Base-by-base conservation (phyloP, 1,140 invertebrate species). In the Achatina immaculata region DNA sequence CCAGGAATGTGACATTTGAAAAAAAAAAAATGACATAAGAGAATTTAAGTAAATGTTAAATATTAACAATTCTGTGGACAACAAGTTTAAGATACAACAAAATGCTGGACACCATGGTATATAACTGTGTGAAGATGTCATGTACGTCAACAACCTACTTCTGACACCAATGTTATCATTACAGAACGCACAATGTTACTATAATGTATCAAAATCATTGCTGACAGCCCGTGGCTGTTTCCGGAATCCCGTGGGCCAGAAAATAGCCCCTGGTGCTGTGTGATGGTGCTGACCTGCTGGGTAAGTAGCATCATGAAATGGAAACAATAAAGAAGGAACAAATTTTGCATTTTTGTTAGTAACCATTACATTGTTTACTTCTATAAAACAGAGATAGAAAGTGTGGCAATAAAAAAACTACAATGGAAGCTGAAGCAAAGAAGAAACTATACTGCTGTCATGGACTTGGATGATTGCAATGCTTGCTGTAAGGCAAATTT, bases 151-250 rank as follows among this genome's bases (percentile, higher is more conserved):
- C 38, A 28, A 34, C 16, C 48, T 72, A 38, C 74, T 48, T 14
- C 34, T 1, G 36, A 58, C 4, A 71, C 24, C 34, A 40, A 34
- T 9, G 1, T 40, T 31, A n/a, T n/a, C n/a, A n/a, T 55, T 55
- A 77, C 28, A 62, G 34, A 9, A 21, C 38, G n/a, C 14, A 42
- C 40, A 58, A 28, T n/a, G 58, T 16, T 28, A 38, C 78, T 81
- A 84, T 42, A 84, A 74, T 43, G 83, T 84, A 69, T 84, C 83
- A 81, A 84, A 84, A 68, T 83, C 81, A 11, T 51, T 76, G 76
- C 81, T 82, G 76, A 74, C 73, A 31, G 78, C 55, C 28, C 81
- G n/a, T 3, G 66, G 81, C 36, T 82, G 81, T 31, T 76, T 68
- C 19, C 83, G 79, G 9, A 84, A 82, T 24, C 83, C 83, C 34